These are phyloP conservation scores for Apodemia hepburni DNA, from an alignment of 2,888 invertebrate species.

Conservation along the genomic window DNA sequence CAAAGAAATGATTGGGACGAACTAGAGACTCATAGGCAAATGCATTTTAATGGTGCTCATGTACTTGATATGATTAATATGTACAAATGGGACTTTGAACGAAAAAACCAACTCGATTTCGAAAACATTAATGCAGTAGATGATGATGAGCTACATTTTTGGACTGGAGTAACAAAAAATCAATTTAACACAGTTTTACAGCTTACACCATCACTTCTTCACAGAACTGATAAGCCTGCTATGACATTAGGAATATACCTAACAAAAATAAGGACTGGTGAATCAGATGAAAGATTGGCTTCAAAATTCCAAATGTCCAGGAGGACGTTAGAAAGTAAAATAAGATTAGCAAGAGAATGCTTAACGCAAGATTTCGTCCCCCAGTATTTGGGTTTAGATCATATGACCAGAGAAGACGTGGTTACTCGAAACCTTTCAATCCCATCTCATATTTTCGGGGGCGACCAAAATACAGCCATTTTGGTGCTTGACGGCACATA, in stretches of 20 bases:
- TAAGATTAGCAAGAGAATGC: neutral
- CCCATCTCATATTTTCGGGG: conserved; percentile 21
- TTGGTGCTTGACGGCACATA: conserved; percentile 25
- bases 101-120: no score
- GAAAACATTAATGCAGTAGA: no score
- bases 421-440: conserved; percentile 13
- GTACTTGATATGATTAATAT: no score
- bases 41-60: no score
- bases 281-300: neutral
- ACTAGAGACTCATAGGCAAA: no score
- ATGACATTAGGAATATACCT: neutral
- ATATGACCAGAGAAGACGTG: neutral
- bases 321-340: neutral
- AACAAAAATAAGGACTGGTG: neutral
- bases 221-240: neutral
- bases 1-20: no score
- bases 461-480: conserved; percentile 19
- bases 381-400: neutral
- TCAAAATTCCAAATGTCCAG: neutral
- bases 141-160: no score
- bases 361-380: neutral
- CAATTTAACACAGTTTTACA: no score
- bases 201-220: no score
- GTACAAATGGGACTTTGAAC: no score
- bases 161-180: no score